Conservation (phyloP, 2,888 invertebrate genomes). For the Diadromus collaris region DNA sequence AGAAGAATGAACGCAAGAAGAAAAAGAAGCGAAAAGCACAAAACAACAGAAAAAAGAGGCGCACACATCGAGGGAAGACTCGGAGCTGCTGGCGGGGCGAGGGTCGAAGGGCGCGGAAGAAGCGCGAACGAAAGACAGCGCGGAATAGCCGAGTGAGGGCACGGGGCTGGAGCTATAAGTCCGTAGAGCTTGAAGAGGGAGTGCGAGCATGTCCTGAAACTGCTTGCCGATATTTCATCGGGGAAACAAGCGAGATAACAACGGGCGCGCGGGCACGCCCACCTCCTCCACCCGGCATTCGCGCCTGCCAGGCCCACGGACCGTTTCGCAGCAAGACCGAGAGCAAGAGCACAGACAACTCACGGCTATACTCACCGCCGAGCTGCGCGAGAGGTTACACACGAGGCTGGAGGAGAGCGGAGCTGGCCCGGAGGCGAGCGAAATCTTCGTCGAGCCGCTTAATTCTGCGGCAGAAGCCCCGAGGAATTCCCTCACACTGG, state of each 20-base stretch:
- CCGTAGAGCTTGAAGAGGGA: constrained; percentile 52
- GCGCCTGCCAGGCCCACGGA: constrained; percentile 46
- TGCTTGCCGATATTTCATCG: constrained; percentile 78
- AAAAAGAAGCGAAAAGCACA: background rate
- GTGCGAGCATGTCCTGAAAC: constrained; percentile 67
- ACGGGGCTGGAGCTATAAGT: constrained; percentile 22
- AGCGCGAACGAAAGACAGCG: constrained; percentile 14
- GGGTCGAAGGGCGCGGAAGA: constrained; percentile 44
- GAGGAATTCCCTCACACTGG: background rate
- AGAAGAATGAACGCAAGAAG: background rate
- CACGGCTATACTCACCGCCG: constrained; percentile 11
- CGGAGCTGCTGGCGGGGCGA: constrained; percentile 30
- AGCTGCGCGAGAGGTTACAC: constrained; percentile 6
- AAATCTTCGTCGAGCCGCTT: constrained; percentile 33
- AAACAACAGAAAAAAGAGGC: constrained; percentile 16
- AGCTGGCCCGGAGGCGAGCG: constrained; percentile 27
- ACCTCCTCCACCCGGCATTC: constrained; percentile 58
- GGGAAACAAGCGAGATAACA: constrained; percentile 77
- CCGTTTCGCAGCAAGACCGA: constrained; percentile 19
- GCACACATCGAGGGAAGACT: constrained; percentile 30
- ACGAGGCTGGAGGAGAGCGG: constrained; percentile 13
- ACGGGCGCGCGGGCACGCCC: constrained; percentile 68
- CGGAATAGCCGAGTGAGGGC: constrained; percentile 10
- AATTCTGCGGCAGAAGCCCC: constrained; percentile 37
- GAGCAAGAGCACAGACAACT: constrained; percentile 29